Conservation (phyloP, 2,888 invertebrate genomes). For the Notodonta dromedarius region DNA sequence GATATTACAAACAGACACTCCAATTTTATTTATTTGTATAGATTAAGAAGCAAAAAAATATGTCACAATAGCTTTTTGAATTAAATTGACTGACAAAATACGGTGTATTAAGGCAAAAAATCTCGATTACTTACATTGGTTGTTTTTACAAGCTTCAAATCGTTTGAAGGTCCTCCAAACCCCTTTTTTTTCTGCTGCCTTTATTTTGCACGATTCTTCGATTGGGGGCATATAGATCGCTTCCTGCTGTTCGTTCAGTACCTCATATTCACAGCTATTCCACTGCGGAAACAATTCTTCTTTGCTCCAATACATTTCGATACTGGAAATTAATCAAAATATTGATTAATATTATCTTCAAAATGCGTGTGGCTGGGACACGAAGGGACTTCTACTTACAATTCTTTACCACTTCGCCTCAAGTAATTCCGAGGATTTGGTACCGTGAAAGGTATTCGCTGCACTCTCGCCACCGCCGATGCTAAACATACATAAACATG, state of each 20-base stretch:
- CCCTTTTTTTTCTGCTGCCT: constrained; percentile 28
- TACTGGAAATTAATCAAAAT: constrained; percentile 56
- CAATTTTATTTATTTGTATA: too few species aligned
- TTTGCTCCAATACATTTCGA: constrained; percentile 46
- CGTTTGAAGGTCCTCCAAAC: constrained; percentile 37
- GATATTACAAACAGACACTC: too few species aligned
- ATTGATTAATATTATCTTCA: constrained; percentile 9
- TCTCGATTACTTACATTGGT: constrained; percentile 3
- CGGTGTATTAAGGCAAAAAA: too few species aligned
- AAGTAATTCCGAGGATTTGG: constrained; percentile 47
- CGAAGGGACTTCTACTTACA: constrained; percentile 49
- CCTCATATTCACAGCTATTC: constrained; percentile 51
- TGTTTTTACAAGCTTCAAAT: constrained; percentile 38
- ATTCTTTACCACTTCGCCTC: constrained; percentile 50
- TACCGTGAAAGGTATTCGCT: constrained; percentile 54
- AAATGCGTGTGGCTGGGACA: not conserved
- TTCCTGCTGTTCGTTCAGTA: constrained; percentile 63
- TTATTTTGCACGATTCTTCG: constrained; percentile 82
- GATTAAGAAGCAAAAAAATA: too few species aligned
- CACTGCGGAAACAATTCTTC: constrained; percentile 70
- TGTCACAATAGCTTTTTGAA: too few species aligned
- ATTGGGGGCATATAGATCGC: constrained; percentile 79
- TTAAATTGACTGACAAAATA: too few species aligned
- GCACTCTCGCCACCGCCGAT: constrained; percentile 31
- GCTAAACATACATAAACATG: constrained; percentile 22